Percentiles rank a stretch among this genome's conserved stretches.
These are phyloP conservation scores for Rhabdomys pumilio DNA, from an alignment of 2,797 vertebrate genomes.

Conservation along the genomic window DNA sequence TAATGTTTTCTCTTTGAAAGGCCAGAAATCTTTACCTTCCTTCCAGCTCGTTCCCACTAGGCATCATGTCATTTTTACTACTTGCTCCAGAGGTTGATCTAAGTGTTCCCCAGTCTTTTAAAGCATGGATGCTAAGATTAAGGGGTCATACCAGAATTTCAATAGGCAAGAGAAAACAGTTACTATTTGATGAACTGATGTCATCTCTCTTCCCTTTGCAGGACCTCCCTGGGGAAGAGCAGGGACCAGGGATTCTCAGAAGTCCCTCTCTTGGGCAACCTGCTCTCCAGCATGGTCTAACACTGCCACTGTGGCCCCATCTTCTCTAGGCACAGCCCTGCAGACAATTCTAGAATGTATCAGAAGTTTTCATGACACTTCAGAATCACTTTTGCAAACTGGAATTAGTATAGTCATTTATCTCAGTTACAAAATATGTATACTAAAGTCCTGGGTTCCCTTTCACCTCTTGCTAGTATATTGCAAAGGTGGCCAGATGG, in stretches of 20 bases:
- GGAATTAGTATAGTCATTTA: background rate
- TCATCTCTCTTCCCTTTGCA: background rate
- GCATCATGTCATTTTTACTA: background rate
- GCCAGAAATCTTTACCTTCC: background rate
- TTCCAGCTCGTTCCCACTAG: background rate
- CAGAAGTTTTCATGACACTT: conserved; percentile 20
- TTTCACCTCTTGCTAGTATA: background rate
- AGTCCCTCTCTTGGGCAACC: background rate
- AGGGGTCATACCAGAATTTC: background rate
- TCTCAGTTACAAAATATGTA: background rate
- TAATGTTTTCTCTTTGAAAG: background rate
- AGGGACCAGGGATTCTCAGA: background rate
- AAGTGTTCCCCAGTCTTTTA: background rate
- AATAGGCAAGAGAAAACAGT: background rate
- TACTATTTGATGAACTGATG: background rate
- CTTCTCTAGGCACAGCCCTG: background rate
- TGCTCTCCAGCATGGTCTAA: accelerated
- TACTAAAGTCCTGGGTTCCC: background rate
- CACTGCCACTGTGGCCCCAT: background rate
- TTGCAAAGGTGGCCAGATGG: background rate
- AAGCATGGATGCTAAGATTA: background rate
- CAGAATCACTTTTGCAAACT: conserved; percentile 40
- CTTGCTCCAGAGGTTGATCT: conserved; percentile 14
- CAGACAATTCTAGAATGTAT: conserved; percentile 7
- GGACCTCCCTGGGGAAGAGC: background rate